Evolutionary conservation across 1,140 invertebrate species (phyloP).

Genomic region (Cotesia chilonis): DNA sequence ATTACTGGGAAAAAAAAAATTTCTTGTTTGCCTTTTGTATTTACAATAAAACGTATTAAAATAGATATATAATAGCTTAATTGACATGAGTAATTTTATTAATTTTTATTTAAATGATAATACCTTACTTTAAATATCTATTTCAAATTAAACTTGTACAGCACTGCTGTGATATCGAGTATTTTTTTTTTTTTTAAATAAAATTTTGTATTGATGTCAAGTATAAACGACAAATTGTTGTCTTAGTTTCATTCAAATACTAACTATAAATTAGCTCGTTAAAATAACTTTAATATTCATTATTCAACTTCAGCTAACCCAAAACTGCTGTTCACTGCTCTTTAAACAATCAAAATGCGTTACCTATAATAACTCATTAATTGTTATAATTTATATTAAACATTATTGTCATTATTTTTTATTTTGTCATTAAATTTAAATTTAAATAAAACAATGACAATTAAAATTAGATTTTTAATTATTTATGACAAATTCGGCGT

Average conservation of each 20-base stretch:
- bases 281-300: background rate
- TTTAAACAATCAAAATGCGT: background rate
- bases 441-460: no score
- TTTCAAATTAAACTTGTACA: background rate
- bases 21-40: constrained; percentile 36
- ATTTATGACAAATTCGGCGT: no score
- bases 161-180: constrained; percentile 6
- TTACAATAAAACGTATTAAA: constrained; percentile 43
- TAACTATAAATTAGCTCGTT: no score
- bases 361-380: background rate
- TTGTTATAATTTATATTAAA: no score
- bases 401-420: no score
- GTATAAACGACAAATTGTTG: no score
- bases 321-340: constrained; percentile 12
- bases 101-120: background rate
- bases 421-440: no score
- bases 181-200: background rate
- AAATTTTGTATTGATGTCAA: no score
- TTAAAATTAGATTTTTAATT: no score
- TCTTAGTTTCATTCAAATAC: no score
- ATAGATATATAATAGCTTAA: constrained; percentile 4
- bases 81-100: background rate
- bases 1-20: background rate
- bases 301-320: constrained; percentile 2
- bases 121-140: background rate